These are phyloP conservation scores for Artibeus jamaicensis DNA, from an alignment of 2,797 vertebrate genomes.

Conservation along the genomic window DNA sequence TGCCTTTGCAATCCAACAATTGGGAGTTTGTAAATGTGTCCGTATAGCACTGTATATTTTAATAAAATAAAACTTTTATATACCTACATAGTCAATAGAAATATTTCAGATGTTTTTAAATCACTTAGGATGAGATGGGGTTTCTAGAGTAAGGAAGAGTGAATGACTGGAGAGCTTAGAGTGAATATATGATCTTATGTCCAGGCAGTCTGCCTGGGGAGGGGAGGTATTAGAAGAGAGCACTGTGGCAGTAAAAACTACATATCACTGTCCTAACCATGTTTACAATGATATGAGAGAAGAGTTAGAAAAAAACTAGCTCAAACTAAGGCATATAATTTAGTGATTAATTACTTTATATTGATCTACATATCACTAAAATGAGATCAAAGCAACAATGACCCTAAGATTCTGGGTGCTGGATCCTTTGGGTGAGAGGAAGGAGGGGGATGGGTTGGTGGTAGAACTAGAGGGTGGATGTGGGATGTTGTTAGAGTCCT, in stretches of 20 bases:
- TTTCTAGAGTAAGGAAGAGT: not conserved
- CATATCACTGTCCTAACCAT: not conserved
- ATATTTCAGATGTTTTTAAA: constrained; percentile 21
- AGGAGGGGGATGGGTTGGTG: not conserved
- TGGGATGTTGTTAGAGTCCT: not conserved
- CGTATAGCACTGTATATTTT: not conserved
- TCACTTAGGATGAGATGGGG: not conserved
- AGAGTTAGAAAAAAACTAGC: not conserved
- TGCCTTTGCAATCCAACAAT: not conserved
- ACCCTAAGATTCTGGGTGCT: not conserved
- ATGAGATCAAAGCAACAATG: not conserved
- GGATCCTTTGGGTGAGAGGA: not conserved
- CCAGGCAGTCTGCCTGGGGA: not conserved
- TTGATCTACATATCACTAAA: not conserved
- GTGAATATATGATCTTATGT: not conserved
- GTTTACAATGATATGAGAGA: not conserved
- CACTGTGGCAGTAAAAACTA: not conserved
- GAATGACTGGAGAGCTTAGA: not conserved
- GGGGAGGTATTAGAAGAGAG: not conserved
- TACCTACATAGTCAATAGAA: not conserved
- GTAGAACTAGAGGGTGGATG: not conserved
- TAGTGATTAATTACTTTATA: constrained; percentile 32
- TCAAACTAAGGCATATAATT: not conserved
- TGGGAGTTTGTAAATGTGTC: not conserved
- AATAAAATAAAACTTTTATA: not conserved